phyloP scores from a whole-genome alignment of 2,888 invertebrate species.

The Polia nebulosa region DNA sequence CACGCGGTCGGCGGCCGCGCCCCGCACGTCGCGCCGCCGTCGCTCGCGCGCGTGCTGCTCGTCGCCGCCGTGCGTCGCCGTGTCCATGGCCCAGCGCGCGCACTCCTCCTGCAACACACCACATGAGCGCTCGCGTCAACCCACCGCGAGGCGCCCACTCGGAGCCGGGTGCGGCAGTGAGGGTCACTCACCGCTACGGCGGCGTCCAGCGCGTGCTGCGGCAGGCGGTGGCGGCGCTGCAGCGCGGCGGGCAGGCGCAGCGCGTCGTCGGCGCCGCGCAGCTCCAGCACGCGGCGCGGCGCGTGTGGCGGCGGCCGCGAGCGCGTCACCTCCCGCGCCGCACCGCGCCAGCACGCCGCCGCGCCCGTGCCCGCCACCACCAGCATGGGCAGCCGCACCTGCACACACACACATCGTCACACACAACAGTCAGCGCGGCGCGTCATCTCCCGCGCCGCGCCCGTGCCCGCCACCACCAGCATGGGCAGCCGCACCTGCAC shows the following conservation, averaged over 20 bases:
- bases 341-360: constrained; percentile 82
- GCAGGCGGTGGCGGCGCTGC: constrained; percentile 92
- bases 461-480: constrained; percentile 92
- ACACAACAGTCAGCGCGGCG: constrained; percentile 54
- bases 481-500: constrained; percentile 60
- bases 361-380: constrained; percentile 93
- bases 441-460: constrained; percentile 91
- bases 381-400: constrained; percentile 64
- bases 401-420: constrained; percentile 65
- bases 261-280: constrained; percentile 93
- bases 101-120: constrained; percentile 77
- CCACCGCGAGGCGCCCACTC: neutral
- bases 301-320: constrained; percentile 66
- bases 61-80: constrained; percentile 54
- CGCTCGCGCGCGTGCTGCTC: constrained; percentile 17
- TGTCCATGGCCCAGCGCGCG: constrained; percentile 76
- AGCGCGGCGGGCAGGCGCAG: constrained; percentile 92
- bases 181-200: constrained; percentile 77
- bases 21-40: constrained; percentile 27
- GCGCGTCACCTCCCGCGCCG: constrained; percentile 87
- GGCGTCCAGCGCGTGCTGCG: constrained; percentile 93
- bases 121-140: neutral
- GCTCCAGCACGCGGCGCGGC: constrained; percentile 89
- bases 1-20: constrained; percentile 10
- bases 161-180: neutral